Percentiles rank a stretch among this genome's conserved stretches.
Evolutionary conservation across 53 echinoderm and acorn worm genomes (phyloP).

Genomic region (Arbacia lixula): DNA sequence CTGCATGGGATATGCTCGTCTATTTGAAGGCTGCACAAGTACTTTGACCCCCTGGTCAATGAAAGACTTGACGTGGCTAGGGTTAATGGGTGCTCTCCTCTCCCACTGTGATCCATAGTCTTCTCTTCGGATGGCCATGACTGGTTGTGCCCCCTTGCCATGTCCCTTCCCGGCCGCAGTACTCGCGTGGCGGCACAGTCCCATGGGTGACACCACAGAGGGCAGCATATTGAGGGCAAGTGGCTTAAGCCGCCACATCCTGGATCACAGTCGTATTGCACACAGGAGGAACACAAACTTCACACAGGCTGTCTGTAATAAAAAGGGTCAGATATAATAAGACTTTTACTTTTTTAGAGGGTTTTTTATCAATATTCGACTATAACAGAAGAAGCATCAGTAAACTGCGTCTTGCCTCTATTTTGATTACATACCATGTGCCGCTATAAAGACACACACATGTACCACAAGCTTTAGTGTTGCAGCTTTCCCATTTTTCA

Average conservation of each 20-base stretch:
- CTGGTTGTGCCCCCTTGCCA: conserved; percentile 28
- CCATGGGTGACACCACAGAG: conserved; percentile 9
- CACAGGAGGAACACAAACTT: no score
- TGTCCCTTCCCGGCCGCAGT: background rate
- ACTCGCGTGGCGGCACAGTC: conserved; percentile 42
- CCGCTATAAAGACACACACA: no score
- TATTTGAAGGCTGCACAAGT: conserved; percentile 87
- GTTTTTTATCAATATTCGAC: no score
- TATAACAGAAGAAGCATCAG: no score
- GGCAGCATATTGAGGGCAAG: background rate
- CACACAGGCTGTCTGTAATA: no score
- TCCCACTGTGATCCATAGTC: conserved; percentile 98
- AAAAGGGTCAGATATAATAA: no score
- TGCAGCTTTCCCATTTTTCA: no score
- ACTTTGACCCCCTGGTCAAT: conserved; percentile 91
- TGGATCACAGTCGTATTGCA: no score
- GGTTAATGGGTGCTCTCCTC: conserved; percentile 88
- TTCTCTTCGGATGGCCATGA: conserved; percentile 87
- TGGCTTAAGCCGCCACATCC: conserved; percentile 38
- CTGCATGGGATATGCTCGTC: conserved; percentile 96
- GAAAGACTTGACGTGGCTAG: conserved; percentile 70
- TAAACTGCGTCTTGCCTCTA: no score
- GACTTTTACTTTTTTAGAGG: no score
- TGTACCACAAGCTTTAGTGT: no score
- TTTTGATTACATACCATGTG: no score